phyloP scores from a whole-genome alignment of 2,797 vertebrate species.

The Pygocentrus nattereri region DNA sequence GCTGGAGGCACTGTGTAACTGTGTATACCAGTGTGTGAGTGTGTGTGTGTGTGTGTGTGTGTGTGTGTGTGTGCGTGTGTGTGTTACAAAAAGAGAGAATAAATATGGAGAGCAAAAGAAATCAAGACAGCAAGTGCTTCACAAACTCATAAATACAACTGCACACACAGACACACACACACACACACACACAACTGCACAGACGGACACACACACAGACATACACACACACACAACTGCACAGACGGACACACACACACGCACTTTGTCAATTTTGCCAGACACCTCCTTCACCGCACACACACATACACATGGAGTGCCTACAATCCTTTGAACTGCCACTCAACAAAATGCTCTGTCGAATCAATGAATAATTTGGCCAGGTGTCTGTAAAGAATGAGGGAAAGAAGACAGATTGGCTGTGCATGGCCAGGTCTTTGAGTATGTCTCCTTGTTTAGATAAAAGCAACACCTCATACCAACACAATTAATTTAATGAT shows the following conservation, averaged over 20 bases:
- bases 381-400: constrained; percentile 67
- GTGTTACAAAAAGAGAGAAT: constrained; percentile 27
- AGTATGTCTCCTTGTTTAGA: constrained; percentile 67
- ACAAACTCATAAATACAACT: constrained; percentile 39
- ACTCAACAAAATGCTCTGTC: constrained; percentile 73
- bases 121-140: constrained; percentile 42
- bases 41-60: constrained; percentile 42
- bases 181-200: constrained; percentile 39
- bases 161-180: constrained; percentile 42
- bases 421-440: constrained; percentile 63
- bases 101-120: constrained; percentile 43
- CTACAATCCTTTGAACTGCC: constrained; percentile 74
- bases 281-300: constrained; percentile 29
- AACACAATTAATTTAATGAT: constrained; percentile 66
- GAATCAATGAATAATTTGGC: constrained; percentile 78
- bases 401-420: constrained; percentile 42
- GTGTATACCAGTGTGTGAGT: constrained; percentile 29
- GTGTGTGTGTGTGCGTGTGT: no score
- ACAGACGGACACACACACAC: constrained; percentile 33
- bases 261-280: constrained; percentile 12
- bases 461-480: constrained; percentile 69
- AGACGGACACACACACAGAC: constrained; percentile 37
- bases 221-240: constrained; percentile 41
- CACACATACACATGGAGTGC: constrained; percentile 47
- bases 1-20: constrained; percentile 36